phyloP scores from a whole-genome alignment of 2,797 vertebrate genomes.

The Numenius phaeopus region DNA sequence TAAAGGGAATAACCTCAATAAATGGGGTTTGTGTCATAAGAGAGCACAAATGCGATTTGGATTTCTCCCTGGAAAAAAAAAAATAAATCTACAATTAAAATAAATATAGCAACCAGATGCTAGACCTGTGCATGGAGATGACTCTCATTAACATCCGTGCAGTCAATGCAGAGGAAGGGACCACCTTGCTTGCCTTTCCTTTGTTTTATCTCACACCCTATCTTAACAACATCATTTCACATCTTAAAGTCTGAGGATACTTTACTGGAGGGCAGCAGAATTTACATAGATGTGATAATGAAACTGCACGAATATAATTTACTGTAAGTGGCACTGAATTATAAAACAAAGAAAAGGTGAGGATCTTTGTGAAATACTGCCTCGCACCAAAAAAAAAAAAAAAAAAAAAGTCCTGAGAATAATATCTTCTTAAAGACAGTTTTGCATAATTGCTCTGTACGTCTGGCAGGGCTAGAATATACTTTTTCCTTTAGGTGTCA shows the following conservation, averaged over 20 bases:
- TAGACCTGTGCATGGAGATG: slow-evolving; percentile 32
- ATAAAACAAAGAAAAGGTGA: background rate
- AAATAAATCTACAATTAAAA: slow-evolving; percentile 33
- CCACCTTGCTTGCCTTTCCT: slow-evolving; percentile 37
- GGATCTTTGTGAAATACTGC: slow-evolving; percentile 17
- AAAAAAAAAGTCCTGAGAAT: background rate
- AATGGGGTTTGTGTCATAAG: background rate
- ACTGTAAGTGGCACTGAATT: background rate
- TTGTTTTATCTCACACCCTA: background rate
- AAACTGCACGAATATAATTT: slow-evolving; percentile 33
- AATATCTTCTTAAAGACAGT: slow-evolving; percentile 18
- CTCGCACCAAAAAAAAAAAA: background rate
- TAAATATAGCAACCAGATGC: slow-evolving; percentile 38
- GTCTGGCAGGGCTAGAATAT: slow-evolving; percentile 29
- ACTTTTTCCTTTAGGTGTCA: slow-evolving; percentile 49
- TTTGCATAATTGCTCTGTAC: slow-evolving; percentile 39
- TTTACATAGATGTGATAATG: slow-evolving; percentile 15
- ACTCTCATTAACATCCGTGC: slow-evolving; percentile 39
- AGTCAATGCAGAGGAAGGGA: slow-evolving; percentile 14
- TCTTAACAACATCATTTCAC: background rate
- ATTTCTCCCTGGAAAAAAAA: background rate
- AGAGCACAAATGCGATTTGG: background rate
- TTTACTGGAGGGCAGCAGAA: slow-evolving; percentile 18
- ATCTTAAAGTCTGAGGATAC: background rate
- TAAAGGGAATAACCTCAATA: no score